Evolutionary conservation across 2,113 vertebrate genomes (phyloP).

Genomic region (Vombatus ursinus): DNA sequence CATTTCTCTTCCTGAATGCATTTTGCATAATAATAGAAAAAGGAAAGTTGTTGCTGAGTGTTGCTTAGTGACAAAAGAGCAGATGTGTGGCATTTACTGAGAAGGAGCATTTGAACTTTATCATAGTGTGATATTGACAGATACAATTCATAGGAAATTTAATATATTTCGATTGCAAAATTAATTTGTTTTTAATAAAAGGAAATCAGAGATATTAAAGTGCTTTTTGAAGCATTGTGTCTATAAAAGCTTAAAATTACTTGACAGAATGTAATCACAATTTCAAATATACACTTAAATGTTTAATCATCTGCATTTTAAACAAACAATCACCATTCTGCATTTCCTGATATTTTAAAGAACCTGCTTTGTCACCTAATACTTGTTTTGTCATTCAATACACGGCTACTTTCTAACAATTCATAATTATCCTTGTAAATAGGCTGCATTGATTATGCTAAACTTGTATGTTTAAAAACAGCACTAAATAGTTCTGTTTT

Average conservation of each 20-base stretch:
- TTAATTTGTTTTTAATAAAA: constrained; percentile 55
- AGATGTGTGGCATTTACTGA: constrained; percentile 68
- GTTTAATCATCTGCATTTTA: constrained; percentile 57
- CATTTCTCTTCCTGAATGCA: constrained; percentile 72
- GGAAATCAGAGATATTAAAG: constrained; percentile 57
- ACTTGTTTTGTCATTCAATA: not conserved
- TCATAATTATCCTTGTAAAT: constrained; percentile 53
- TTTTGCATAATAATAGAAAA: constrained; percentile 79
- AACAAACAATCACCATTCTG: constrained; percentile 16
- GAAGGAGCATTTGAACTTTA: constrained; percentile 71
- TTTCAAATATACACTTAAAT: constrained; percentile 63
- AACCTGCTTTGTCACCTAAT: constrained; percentile 38
- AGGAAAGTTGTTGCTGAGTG: constrained; percentile 61
- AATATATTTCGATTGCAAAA: constrained; percentile 55
- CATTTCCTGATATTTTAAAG: constrained; percentile 56
- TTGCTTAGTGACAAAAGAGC: constrained; percentile 80
- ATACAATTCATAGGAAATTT: constrained; percentile 32
- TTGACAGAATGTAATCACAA: constrained; percentile 48
- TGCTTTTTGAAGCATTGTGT: constrained; percentile 40
- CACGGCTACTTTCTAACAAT: constrained; percentile 37
- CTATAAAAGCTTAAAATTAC: constrained; percentile 59
- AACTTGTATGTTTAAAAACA: constrained; percentile 36
- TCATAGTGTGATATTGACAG: constrained; percentile 73
- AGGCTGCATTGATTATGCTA: not conserved
- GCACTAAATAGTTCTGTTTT: constrained; percentile 34